Evolutionary conservation across 1,140 invertebrate genomes (phyloP), one percentile per base, ranked within the genome.

Genomic region (Ganaspis sp.): DNA sequence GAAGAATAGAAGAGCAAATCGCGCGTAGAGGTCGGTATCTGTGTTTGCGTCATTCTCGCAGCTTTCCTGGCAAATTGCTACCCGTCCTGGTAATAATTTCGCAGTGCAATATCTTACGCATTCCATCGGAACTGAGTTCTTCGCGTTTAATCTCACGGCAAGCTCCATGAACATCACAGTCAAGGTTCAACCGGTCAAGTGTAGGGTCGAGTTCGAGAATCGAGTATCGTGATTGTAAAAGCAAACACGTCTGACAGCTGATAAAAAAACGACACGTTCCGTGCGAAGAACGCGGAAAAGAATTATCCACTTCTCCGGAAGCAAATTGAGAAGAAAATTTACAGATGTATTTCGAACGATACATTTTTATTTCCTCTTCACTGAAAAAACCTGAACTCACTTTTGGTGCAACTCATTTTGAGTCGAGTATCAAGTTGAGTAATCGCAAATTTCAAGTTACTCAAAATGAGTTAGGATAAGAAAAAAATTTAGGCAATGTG

Each of bases 51-150:
- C 58, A 64, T 64, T 64, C 58, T 64, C 58, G 23, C 58, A n/a
- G 58, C 58, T 64, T 64, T 29, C 58, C 58, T 29, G 58, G 58
- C 58, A 64, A 64, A 64, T 64, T 64, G 58, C 58, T 64, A 64
- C 58, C 58, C 23, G 58, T 64, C 23, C 58, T 26, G 58, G 58
- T 64, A 64, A 64, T 64, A 64, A 64, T 64, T 64, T 64, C 58
- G 26, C 58, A 64, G 58, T 64, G 58, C 58, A 64, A 64, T 64
- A 64, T 64, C 58, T 64, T 64, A 64, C 58, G 58, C 58, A 64
- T 64, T 64, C 58, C 58, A 64, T 64, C 58, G 58, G 58, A 64
- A 64, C 58, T 29, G 23, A 64, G 58, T 64, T 64, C 23, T 26
- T 64, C 23, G 26, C 58, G 12, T 64, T 64, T 64, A 64, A 64